Evolutionary conservation across 2,888 invertebrate genomes (phyloP).

Genomic region (Thymelicus sylvestris): DNA sequence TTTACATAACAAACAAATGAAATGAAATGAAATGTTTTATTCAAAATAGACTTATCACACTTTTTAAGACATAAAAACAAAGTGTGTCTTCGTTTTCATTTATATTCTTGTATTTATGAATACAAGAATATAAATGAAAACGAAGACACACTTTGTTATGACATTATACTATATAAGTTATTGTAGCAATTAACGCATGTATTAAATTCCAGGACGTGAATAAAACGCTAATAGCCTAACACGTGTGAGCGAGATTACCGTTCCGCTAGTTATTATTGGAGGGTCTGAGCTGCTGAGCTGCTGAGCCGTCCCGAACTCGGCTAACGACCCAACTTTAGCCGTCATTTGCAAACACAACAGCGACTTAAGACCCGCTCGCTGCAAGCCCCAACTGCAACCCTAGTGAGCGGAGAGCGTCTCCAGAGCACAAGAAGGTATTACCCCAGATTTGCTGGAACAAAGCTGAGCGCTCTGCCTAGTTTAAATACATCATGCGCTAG

Average conservation of each 20-base stretch:
- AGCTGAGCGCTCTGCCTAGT: conserved; percentile 17
- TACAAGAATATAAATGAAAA: no score
- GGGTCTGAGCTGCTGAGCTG: background rate
- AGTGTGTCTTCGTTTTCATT: no score
- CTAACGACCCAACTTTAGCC: conserved; percentile 17
- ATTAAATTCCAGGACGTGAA: background rate
- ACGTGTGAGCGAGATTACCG: background rate
- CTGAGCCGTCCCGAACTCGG: background rate
- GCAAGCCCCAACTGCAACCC: conserved; percentile 10
- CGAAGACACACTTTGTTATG: no score
- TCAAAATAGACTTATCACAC: no score
- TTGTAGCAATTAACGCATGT: background rate
- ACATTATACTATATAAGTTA: no score
- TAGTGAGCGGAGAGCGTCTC: conserved; percentile 14
- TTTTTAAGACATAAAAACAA: no score
- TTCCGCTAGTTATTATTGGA: background rate
- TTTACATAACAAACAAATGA: no score
- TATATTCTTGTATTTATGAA: no score
- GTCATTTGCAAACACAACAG: conserved; percentile 15
- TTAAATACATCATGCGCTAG: conserved; percentile 30
- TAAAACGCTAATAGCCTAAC: background rate
- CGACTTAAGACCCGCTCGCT: conserved; percentile 8
- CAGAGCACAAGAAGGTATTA: conserved; percentile 18
- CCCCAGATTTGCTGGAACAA: conserved; percentile 27
- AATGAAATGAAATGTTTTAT: no score